Percentiles rank a stretch among this genome's conserved stretches.
These are phyloP conservation scores for Cheumatopsyche charites DNA, from an alignment of 1,140 invertebrate genomes.

Conservation along the genomic window DNA sequence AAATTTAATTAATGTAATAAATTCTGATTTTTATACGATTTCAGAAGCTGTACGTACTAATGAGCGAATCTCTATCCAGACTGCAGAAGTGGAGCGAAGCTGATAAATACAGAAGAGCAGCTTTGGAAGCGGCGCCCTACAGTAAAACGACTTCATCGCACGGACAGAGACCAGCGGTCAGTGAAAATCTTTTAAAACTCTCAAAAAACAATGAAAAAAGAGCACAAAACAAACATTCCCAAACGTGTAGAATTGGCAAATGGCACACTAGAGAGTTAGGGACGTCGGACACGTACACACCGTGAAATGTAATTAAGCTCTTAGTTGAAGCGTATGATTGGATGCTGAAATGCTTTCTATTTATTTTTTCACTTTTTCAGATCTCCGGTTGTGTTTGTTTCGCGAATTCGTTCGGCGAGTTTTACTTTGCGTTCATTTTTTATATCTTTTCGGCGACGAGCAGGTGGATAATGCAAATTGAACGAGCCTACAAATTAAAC, in stretches of 20 bases:
- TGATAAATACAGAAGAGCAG: slow-evolving; percentile 57
- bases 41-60: slow-evolving; percentile 53
- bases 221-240: no score
- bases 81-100: slow-evolving; percentile 63
- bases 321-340: slow-evolving; percentile 43
- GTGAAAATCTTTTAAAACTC: background rate
- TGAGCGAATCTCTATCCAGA: slow-evolving; percentile 57
- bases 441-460: background rate
- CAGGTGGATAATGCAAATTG: slow-evolving; percentile 35
- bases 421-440: background rate
- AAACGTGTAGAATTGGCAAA: background rate
- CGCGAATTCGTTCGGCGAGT: background rate
- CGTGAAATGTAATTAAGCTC: slow-evolving; percentile 43
- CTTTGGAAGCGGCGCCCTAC: slow-evolving; percentile 20
- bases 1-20: no score
- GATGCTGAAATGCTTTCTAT: slow-evolving; percentile 37
- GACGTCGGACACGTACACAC: background rate
- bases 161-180: slow-evolving; percentile 41
- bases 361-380: slow-evolving; percentile 26
- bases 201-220: background rate
- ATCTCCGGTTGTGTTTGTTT: background rate
- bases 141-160: background rate
- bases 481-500: slow-evolving; percentile 33
- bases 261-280: background rate
- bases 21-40: slow-evolving; percentile 34